A percentile compares a stretch with the other conserved stretches of the same genome.
Conservation (phyloP, 2,113 vertebrate genomes). For the Aldabrachelys gigantea region DNA sequence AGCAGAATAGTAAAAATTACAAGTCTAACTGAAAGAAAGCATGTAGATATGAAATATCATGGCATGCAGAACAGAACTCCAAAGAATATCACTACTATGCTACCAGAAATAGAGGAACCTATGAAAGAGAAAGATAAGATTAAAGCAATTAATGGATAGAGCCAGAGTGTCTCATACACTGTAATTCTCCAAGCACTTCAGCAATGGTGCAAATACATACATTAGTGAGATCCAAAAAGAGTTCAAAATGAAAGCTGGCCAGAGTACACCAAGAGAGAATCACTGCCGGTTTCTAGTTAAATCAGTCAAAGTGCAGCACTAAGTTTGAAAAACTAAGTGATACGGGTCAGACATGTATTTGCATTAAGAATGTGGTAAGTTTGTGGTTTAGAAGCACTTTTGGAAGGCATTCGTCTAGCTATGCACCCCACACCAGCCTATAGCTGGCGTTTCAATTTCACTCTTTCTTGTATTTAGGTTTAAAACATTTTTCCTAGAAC, state of each 20-base stretch:
- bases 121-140: not conserved
- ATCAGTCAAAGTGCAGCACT: not conserved
- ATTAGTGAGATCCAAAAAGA: not conserved
- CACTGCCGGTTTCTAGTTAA: slow-evolving; percentile 23
- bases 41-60: not conserved
- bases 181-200: not conserved
- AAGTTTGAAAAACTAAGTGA: slow-evolving; percentile 30
- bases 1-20: not conserved
- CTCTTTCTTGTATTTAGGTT: not conserved
- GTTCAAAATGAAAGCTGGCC: slow-evolving; percentile 31
- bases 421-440: not conserved
- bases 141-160: not conserved
- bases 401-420: not conserved
- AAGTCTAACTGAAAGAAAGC: not conserved
- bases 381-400: not conserved
- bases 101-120: not conserved
- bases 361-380: not conserved
- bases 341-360: not conserved
- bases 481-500: not conserved
- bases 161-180: not conserved
- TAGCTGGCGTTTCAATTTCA: not conserved
- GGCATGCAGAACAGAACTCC: not conserved
- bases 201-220: not conserved
- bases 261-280: slow-evolving; percentile 1
- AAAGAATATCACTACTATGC: not conserved